Conservation (phyloP, 2,113 vertebrate species). For the Hypomesus transpacificus region DNA sequence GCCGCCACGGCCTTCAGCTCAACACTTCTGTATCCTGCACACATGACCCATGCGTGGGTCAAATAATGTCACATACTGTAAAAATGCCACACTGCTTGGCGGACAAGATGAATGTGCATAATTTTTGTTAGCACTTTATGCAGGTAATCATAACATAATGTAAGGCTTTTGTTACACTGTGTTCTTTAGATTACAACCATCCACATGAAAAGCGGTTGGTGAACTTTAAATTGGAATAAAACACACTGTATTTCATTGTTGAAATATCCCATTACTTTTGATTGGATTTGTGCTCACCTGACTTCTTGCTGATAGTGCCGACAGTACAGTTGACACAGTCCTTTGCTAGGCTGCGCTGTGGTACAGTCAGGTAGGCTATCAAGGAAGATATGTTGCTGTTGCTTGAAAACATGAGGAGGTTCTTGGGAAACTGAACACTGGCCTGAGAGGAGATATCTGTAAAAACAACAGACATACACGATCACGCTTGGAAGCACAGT, state of each 20-base stretch:
- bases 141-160: too few species aligned
- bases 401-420: conserved; percentile 75
- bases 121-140: too few species aligned
- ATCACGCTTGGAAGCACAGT: too few species aligned
- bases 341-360: conserved; percentile 76
- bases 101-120: too few species aligned
- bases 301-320: conserved; percentile 79
- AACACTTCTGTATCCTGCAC: conserved; percentile 77
- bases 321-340: conserved; percentile 80
- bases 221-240: too few species aligned
- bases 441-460: conserved; percentile 86
- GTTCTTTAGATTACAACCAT: too few species aligned
- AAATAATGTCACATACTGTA: conserved; percentile 11
- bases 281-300: conserved; percentile 65
- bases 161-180: too few species aligned
- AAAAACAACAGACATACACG: conserved; percentile 10
- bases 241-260: too few species aligned
- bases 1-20: conserved; percentile 82
- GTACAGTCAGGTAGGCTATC: conserved; percentile 84
- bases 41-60: neutral
- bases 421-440: conserved; percentile 85
- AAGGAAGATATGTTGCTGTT: conserved; percentile 77
- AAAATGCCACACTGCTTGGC: too few species aligned
- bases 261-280: too few species aligned
- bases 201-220: neutral